Percentiles rank a stretch among this genome's conserved stretches.
Conservation (phyloP, 2,113 vertebrate genomes). For the Rhynchopsitta pachyrhyncha region DNA sequence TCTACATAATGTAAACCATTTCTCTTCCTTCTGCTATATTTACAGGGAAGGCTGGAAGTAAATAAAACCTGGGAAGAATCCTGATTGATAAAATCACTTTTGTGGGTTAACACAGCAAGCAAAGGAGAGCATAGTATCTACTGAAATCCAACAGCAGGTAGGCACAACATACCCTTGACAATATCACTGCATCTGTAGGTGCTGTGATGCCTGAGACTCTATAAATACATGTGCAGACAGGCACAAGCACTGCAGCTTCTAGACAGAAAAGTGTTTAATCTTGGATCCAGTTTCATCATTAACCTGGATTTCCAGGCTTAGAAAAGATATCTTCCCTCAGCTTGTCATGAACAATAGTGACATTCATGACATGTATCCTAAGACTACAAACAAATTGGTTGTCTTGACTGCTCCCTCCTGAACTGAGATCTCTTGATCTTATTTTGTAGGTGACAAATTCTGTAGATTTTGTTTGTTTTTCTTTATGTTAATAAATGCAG, state of each 20-base stretch:
- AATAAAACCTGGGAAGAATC: background rate
- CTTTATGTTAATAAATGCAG: slow-evolving; percentile 15
- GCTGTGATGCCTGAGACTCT: background rate
- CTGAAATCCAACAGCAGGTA: background rate
- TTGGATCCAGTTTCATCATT: slow-evolving; percentile 37
- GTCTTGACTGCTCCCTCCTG: slow-evolving; percentile 1
- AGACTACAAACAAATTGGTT: slow-evolving; percentile 50
- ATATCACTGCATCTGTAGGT: background rate
- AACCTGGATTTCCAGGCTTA: slow-evolving; percentile 44
- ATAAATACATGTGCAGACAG: background rate
- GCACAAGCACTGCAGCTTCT: background rate
- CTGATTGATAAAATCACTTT: background rate
- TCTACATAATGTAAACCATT: background rate
- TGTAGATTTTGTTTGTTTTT: slow-evolving; percentile 46
- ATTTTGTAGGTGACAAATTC: background rate
- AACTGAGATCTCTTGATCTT: slow-evolving; percentile 35
- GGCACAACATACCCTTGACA: background rate
- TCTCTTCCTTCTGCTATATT: background rate
- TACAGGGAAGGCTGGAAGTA: background rate
- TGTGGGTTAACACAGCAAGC: background rate
- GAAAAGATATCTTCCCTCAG: slow-evolving; percentile 18
- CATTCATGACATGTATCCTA: slow-evolving; percentile 15
- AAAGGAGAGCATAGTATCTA: background rate
- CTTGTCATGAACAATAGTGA: slow-evolving; percentile 19
- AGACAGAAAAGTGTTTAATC: slow-evolving; percentile 41